Base-by-base conservation (phyloP, 2,797 vertebrate genomes). In the Diplodus sargus region DNA sequence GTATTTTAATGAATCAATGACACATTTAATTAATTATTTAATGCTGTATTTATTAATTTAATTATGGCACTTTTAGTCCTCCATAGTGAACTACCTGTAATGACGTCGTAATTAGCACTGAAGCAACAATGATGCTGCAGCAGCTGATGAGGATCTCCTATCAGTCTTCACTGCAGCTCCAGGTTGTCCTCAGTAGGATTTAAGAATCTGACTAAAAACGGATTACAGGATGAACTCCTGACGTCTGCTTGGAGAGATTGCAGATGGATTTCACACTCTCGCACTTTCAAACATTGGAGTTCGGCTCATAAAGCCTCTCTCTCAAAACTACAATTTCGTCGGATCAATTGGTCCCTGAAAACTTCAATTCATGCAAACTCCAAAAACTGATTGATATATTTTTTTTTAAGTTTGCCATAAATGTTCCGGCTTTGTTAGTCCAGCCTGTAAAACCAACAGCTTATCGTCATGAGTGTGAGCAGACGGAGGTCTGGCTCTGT, bases 401-500 rank as follows among this genome's bases (percentile, higher is more conserved):
- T 39, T 58, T 72, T 61, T 23, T 51, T 61, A 65, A 8, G 59
- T 75, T 42, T 58, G 15, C n/a, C 49, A 45, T 30, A 18, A 6
- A 48, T 43, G 57, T 17, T 58, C 56, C 3, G 12, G 30, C 23
- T 2, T 56, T 6, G 15, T 77, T 69, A 10, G 14, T 77, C 9
- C 12, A 16, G 59, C 42, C 20, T 53, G 52, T 59, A 68, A 74
- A 74, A 75, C 48, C 63, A 43, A 4, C 43, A 42, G 70, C 67
- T 77, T 79, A 76, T 83, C 73, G 10, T 39, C 22, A 8, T 25
- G 22, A 39, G 28, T 22, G 14, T 53, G 63, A 25, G 6, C 47
- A 70, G 57, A 63, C 4, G 16, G 75, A 69, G 43, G 48, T n/a
- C 74, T 75, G 76, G 22, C 63, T 70, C 2, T 30, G 34, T 60